A percentile compares a stretch with the other conserved stretches of the same genome.
Evolutionary conservation across 2,113 vertebrate genomes (phyloP).

Genomic region (Piliocolobus tephrosceles): DNA sequence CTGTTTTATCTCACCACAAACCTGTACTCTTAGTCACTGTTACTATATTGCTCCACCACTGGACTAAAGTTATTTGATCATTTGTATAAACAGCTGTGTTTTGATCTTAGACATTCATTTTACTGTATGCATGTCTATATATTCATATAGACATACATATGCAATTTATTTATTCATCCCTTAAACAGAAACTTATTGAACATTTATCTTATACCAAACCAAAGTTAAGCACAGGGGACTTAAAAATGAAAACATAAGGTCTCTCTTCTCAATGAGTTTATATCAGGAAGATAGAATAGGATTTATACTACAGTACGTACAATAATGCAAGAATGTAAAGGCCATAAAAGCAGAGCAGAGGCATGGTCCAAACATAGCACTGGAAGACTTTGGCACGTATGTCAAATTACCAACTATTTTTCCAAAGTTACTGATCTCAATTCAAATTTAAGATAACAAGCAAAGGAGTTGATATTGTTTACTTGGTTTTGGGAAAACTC

Average conservation of each 20-base stretch:
- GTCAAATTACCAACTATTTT: background rate
- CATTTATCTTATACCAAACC: background rate
- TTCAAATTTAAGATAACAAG: slow-evolving; percentile 31
- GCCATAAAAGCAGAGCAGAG: background rate
- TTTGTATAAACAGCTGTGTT: background rate
- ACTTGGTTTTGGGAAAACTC: slow-evolving; percentile 17
- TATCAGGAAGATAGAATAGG: background rate
- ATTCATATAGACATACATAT: background rate
- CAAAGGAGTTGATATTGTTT: slow-evolving; percentile 1
- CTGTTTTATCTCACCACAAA: background rate
- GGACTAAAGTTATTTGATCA: background rate
- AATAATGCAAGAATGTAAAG: background rate
- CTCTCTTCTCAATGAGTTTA: background rate
- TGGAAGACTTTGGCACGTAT: background rate
- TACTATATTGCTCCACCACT: background rate
- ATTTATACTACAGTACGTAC: background rate
- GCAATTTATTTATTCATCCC: background rate
- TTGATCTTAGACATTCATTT: background rate
- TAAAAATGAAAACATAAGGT: background rate
- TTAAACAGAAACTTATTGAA: background rate
- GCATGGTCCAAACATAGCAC: fast-evolving
- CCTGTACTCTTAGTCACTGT: background rate
- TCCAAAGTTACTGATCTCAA: background rate
- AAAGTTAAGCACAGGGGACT: background rate
- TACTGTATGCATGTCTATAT: background rate